Evolutionary conservation across 2,888 invertebrate genomes (phyloP), one percentile per base, ranked within the genome.

Genomic region (Baronia brevicornis): DNA sequence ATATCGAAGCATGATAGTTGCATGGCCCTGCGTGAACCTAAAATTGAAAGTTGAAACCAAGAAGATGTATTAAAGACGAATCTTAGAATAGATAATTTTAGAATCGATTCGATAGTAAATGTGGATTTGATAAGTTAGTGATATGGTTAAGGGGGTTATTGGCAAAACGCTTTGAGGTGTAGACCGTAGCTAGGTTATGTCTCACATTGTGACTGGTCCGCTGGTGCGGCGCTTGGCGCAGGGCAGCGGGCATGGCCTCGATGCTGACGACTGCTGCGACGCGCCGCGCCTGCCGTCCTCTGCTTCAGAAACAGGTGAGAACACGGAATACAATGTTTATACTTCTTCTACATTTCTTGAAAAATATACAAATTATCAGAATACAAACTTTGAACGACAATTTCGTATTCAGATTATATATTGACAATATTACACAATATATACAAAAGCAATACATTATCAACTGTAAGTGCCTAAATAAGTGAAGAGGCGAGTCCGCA

Each of bases 181-280:
- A 74, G 74, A 52, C 55, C 50, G 75, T 80, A 82, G 82, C 64
- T 84, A 84, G 82, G 78, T 78, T 63, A 62, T 72, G 72, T 78
- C 84, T 82, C 79, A 84, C 80, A 68, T 78, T 80, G 75, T 82
- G 82, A 84, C 80, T 82, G 75, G 79, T 82, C 82, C 84, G 82
- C 82, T 79, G 79, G 73, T 78, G 82, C 84, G 82, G 82, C 84
- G 72, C 66, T 82, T 82, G 80, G 69, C 82, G 82, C 82, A 84
- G 84, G 84, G 57, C 78, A 84, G 84, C 80, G 74, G 54, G 78
- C 66, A 57, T 84, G 84, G 82, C 74, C 70, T 56, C 68, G 70
- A 50, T 84, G 82, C 82, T 84, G 84, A 84, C 84, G 79, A 60
- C 67, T 82, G 72, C 62, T 82, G 69, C 80, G 82, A 68, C 78